phyloP scores from a whole-genome alignment of 2,797 vertebrate species.

The Anguilla pacifica region DNA sequence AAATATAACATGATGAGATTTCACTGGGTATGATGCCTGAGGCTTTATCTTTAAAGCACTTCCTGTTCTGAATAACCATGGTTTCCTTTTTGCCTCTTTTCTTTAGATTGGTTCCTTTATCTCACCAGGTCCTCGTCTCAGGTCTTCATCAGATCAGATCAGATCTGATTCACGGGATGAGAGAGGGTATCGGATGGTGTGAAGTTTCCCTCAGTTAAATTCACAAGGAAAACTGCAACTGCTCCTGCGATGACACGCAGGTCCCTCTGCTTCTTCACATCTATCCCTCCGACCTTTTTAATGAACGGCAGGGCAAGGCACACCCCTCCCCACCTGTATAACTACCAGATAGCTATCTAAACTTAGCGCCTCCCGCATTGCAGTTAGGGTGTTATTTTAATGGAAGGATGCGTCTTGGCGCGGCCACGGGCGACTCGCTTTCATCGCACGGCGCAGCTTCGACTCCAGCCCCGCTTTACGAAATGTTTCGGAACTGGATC shows the following conservation, averaged over 20 bases:
- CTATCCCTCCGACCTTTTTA: not conserved
- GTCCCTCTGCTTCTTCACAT: not conserved
- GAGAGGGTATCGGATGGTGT: not conserved
- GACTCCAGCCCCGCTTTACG: not conserved
- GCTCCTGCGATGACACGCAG: not conserved
- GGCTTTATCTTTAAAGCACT: not conserved
- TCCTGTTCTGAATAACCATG: not conserved
- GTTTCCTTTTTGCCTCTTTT: not conserved
- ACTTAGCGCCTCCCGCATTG: too few relatives aligned
- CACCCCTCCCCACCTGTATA: not conserved
- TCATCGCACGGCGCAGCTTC: not conserved
- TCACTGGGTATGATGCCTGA: not conserved
- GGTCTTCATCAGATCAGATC: not conserved
- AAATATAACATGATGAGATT: conserved; percentile 12
- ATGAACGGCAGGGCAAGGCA: not conserved
- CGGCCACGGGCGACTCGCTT: not conserved
- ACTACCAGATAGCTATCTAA: not conserved
- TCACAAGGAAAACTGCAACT: not conserved
- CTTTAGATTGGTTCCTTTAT: not conserved
- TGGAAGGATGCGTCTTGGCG: not conserved
- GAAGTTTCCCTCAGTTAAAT: not conserved
- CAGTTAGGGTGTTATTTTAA: not conserved
- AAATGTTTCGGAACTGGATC: conserved; percentile 14
- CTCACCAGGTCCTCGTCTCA: not conserved
- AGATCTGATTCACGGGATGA: not conserved